Conservation (phyloP, 2,888 invertebrate species). For the Nycteola revayana region DNA sequence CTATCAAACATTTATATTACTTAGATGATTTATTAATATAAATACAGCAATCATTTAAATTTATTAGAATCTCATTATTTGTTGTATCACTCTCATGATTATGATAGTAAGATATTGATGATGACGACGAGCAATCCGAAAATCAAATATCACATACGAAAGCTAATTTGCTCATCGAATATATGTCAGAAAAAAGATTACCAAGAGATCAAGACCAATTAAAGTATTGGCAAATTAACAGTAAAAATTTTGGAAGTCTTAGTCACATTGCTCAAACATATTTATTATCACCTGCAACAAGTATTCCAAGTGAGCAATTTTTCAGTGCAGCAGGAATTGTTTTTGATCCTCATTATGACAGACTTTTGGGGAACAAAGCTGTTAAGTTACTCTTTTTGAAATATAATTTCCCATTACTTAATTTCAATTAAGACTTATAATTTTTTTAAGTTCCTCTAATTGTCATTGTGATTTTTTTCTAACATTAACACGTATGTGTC, state of each 20-base stretch:
- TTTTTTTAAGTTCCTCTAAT: constrained; percentile 1
- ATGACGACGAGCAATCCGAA: too few relatives aligned
- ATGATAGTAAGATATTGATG: too few relatives aligned
- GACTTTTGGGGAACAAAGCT: constrained; percentile 5
- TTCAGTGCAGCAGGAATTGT: constrained; percentile 16
- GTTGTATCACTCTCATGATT: too few relatives aligned
- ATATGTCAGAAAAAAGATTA: not conserved
- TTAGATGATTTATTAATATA: too few relatives aligned
- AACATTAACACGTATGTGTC: not conserved
- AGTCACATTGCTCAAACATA: not conserved
- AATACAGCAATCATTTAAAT: too few relatives aligned
- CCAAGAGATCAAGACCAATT: not conserved
- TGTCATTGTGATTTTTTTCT: not conserved
- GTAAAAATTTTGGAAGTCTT: not conserved
- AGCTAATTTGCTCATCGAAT: not conserved
- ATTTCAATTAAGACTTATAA: too few relatives aligned
- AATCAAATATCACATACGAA: not conserved
- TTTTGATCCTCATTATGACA: constrained; percentile 11
- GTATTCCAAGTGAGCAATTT: constrained; percentile 14
- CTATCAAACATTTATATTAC: too few relatives aligned
- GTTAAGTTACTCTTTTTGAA: constrained; percentile 2
- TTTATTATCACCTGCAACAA: constrained; percentile 1
- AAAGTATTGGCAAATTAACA: constrained; percentile 1
- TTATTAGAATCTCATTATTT: too few relatives aligned
- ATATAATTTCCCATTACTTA: not conserved